Conservation (phyloP, 1,140 invertebrate species). For the Semibalanus balanoides region DNA sequence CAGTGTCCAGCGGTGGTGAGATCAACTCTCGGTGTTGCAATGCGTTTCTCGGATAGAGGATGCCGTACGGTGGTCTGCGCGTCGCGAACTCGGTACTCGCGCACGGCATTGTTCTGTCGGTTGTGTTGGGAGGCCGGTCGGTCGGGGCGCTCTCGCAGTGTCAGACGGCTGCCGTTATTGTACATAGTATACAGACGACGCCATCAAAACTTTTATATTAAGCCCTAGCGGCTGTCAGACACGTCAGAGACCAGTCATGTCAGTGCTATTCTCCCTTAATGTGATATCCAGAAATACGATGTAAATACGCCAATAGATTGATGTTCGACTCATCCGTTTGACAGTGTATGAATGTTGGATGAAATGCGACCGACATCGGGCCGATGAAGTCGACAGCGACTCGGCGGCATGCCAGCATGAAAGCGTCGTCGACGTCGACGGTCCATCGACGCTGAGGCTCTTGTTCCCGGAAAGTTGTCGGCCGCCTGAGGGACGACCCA, state of each 20-base stretch:
- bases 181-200: not conserved
- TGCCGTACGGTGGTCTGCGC: too few species aligned
- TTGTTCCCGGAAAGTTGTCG: not conserved
- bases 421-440: not conserved
- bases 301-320: constrained; percentile 2
- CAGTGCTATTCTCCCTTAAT: not conserved
- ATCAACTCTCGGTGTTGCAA: too few species aligned
- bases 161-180: not conserved
- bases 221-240: not conserved
- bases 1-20: too few species aligned
- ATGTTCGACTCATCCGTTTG: not conserved
- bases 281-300: constrained; percentile 1
- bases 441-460: not conserved
- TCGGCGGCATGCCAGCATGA: not conserved
- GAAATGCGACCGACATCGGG: not conserved
- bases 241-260: not conserved
- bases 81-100: too few species aligned
- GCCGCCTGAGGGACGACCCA: not conserved
- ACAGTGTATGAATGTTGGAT: not conserved
- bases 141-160: too few species aligned
- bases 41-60: too few species aligned
- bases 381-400: not conserved
- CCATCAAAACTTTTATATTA: constrained; percentile 1
- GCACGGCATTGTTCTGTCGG: too few species aligned
- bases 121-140: too few species aligned